phyloP scores from a whole-genome alignment of 2,888 invertebrate species.

The Parapristionchus giblindavisi region DNA sequence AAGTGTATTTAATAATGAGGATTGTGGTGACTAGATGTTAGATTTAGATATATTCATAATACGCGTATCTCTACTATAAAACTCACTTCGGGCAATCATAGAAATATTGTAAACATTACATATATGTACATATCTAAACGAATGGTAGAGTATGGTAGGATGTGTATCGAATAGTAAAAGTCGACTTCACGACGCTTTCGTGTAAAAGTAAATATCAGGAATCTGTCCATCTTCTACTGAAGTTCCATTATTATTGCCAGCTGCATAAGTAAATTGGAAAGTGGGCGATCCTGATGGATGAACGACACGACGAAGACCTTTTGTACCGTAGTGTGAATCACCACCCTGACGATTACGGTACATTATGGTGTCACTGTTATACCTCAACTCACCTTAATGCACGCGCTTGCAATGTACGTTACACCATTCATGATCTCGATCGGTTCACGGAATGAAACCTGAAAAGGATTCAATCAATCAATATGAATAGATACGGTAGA shows the following conservation, averaged over 20 bases:
- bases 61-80: too few species aligned
- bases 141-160: too few species aligned
- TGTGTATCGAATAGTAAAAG: too few species aligned
- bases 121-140: too few species aligned
- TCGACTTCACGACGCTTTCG: conserved; percentile 22
- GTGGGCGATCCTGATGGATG: conserved; percentile 79
- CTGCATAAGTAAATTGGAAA: conserved; percentile 79
- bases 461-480: not conserved
- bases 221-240: conserved; percentile 88
- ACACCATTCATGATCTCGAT: conserved; percentile 83
- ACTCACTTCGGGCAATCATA: too few species aligned
- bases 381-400: conserved; percentile 77
- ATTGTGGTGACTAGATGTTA: too few species aligned
- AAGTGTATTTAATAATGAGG: too few species aligned
- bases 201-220: conserved; percentile 83
- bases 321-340: conserved; percentile 87
- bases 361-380: not conserved
- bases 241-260: conserved; percentile 83
- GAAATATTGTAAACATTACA: too few species aligned
- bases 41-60: too few species aligned
- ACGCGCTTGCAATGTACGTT: conserved; percentile 83
- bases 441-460: conserved; percentile 79
- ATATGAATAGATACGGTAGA: not conserved
- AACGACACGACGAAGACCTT: conserved; percentile 81
- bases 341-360: conserved; percentile 79